Percentiles rank a stretch among this genome's conserved stretches.
phyloP scores from a whole-genome alignment of 2,113 vertebrate species.

The Paracanthobrama guichenoti region DNA sequence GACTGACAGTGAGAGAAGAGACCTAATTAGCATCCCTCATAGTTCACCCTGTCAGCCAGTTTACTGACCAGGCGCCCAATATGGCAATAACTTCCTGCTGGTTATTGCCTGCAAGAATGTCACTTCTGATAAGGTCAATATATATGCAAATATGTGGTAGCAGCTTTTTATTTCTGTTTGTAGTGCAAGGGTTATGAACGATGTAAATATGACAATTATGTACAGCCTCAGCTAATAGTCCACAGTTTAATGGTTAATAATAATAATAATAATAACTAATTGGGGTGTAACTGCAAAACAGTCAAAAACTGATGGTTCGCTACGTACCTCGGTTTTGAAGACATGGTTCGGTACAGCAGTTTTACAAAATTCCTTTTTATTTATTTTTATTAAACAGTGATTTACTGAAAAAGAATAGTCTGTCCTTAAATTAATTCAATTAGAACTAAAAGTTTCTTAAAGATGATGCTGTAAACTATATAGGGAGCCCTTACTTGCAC shows the following conservation, averaged over 20 bases:
- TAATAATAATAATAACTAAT: no score
- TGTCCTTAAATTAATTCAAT: no score
- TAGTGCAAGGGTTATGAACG: neutral
- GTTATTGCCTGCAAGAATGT: conserved; percentile 2
- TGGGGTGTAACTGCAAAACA: no score
- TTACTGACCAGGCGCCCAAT: conserved; percentile 16
- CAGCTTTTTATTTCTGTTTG: conserved; percentile 11
- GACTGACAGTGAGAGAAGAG: conserved; percentile 2
- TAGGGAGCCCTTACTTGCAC: no score
- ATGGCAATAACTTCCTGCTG: neutral
- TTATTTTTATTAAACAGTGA: no score
- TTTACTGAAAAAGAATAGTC: no score
- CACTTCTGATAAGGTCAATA: conserved; percentile 55
- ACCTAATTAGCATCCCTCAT: conserved; percentile 33
- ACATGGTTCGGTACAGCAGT: no score
- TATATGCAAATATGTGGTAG: conserved; percentile 61
- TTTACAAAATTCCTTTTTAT: no score
- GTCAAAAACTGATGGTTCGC: no score
- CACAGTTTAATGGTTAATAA: neutral
- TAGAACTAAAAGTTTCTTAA: no score
- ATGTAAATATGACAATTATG: neutral
- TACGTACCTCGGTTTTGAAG: no score
- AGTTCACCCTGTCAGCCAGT: neutral
- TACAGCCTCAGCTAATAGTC: neutral
- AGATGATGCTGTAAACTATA: no score